Conservation (phyloP, 2,888 invertebrate species). For the Drosophila glabriapex region DNA sequence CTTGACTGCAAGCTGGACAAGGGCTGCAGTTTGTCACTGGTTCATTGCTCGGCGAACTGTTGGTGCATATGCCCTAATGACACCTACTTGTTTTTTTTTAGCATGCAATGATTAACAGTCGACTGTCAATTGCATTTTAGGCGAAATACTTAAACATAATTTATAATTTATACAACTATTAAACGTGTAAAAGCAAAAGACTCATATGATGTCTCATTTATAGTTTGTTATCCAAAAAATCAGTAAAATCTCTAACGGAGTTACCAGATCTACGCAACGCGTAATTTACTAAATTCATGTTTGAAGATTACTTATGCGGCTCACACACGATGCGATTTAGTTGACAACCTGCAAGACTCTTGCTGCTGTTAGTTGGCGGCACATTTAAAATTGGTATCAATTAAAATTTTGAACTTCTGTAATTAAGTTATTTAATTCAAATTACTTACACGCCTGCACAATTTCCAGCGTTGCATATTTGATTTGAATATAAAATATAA, state of each 20-base stretch:
- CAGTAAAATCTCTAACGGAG: background rate
- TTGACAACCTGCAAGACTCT: background rate
- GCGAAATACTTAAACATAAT: background rate
- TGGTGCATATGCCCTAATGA: slow-evolving; percentile 20
- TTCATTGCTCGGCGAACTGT: slow-evolving; percentile 1
- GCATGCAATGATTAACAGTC: background rate
- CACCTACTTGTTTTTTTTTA: slow-evolving; percentile 10
- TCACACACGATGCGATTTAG: background rate
- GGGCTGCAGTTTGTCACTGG: slow-evolving; percentile 36
- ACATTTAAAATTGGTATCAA: background rate
- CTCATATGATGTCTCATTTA: background rate
- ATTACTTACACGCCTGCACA: slow-evolving; percentile 22
- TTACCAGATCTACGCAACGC: background rate
- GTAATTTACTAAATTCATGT: background rate
- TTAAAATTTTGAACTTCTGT: background rate
- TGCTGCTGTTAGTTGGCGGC: background rate
- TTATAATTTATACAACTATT: background rate
- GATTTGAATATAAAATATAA: slow-evolving; percentile 2
- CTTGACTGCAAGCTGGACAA: slow-evolving; percentile 28
- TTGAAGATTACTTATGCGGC: background rate
- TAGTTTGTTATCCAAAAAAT: background rate
- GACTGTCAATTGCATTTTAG: background rate
- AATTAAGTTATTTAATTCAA: background rate
- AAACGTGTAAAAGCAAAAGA: background rate
- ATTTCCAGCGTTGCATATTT: slow-evolving; percentile 10